phyloP scores from a whole-genome alignment of 2,888 invertebrate species.

The Leptopilina syphax region DNA sequence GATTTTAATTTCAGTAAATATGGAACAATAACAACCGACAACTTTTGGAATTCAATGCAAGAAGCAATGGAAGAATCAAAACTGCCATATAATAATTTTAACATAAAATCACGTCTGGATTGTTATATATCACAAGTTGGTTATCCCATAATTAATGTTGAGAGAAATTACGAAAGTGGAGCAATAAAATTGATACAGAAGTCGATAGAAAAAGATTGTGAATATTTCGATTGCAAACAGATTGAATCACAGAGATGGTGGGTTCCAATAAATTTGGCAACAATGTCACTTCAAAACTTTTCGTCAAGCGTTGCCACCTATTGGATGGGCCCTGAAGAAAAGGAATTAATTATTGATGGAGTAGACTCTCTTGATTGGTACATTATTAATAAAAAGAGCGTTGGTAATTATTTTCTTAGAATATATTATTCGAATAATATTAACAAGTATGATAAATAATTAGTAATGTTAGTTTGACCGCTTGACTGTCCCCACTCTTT shows the following conservation, averaged over 20 bases:
- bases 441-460: too few species aligned
- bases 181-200: conserved; percentile 77
- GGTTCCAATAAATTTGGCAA: conserved; percentile 66
- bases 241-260: conserved; percentile 55
- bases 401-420: conserved; percentile 74
- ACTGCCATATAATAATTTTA: conserved; percentile 68
- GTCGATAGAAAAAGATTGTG: background rate
- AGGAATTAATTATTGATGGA: conserved; percentile 50
- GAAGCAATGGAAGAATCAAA: conserved; percentile 43
- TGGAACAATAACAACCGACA: conserved; percentile 76
- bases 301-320: conserved; percentile 47
- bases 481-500: too few species aligned
- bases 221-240: background rate
- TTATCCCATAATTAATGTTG: conserved; percentile 81
- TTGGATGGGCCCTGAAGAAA: conserved; percentile 50
- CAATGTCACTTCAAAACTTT: conserved; percentile 50
- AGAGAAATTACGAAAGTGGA: conserved; percentile 77
- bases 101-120: conserved; percentile 71
- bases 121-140: conserved; percentile 83
- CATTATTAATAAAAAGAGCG: conserved; percentile 81
- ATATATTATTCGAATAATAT: too few species aligned
- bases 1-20: conserved; percentile 46
- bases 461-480: too few species aligned
- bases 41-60: conserved; percentile 76
- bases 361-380: conserved; percentile 78